Conservation (phyloP, 64 coral and sea anemone species). For the Actinia equina region DNA sequence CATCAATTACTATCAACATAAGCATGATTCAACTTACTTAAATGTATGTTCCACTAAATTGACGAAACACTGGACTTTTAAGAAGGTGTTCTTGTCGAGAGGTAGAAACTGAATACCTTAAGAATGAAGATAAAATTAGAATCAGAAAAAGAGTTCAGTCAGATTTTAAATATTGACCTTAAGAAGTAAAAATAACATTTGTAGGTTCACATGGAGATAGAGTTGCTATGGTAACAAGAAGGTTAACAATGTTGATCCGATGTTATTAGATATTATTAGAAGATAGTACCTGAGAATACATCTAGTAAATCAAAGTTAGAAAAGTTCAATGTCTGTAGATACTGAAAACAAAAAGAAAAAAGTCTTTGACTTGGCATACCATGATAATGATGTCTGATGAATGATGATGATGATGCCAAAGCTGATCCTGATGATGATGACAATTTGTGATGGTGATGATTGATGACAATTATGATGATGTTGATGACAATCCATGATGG, state of each 20-base stretch:
- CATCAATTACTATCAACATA: no score
- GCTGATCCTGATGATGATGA: no score
- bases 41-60: conserved; percentile 95
- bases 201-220: no score
- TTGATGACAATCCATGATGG: background rate
- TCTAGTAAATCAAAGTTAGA: conserved; percentile 83
- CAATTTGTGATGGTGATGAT: background rate
- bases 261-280: background rate
- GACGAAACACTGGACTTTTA: conserved; percentile 86
- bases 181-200: background rate
- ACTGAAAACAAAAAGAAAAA: conserved; percentile 58
- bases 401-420: background rate
- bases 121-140: background rate
- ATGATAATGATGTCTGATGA: background rate
- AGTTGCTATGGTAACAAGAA: no score
- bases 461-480: no score
- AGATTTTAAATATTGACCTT: no score
- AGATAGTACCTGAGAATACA: conserved; percentile 77
- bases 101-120: conserved; percentile 88
- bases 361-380: background rate
- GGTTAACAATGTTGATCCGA: no score
- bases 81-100: conserved; percentile 94
- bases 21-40: conserved; percentile 44
- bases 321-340: conserved; percentile 93
- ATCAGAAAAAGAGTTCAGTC: no score